A percentile compares a stretch with the other conserved stretches of the same genome.
Evolutionary conservation across 2,797 vertebrate genomes (phyloP).

Genomic region (Rachycentron canadum): DNA sequence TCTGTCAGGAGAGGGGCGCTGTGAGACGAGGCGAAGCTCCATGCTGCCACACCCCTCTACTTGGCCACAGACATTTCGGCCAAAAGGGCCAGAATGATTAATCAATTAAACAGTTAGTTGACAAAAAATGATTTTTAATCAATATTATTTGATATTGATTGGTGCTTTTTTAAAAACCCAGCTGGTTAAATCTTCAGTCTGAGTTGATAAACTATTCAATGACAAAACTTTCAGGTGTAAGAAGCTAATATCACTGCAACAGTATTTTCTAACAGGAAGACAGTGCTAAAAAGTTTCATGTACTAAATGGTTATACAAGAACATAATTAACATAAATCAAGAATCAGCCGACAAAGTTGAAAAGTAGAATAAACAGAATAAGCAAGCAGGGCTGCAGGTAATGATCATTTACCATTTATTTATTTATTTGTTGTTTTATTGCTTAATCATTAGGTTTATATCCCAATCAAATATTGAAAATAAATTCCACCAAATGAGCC

Average conservation of each 20-base stretch:
- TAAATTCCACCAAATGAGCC: background rate
- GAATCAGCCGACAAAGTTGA: background rate
- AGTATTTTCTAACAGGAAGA: background rate
- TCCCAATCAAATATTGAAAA: background rate
- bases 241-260: constrained; percentile 1
- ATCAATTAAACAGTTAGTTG: background rate
- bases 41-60: constrained; percentile 56
- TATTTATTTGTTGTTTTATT: background rate
- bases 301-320: too few species aligned
- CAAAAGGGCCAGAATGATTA: background rate
- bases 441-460: too few species aligned
- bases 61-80: constrained; percentile 35
- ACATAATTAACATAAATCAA: background rate
- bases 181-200: background rate
- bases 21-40: constrained; percentile 35
- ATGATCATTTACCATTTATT: background rate
- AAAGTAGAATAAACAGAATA: background rate
- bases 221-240: background rate
- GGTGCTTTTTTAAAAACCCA: background rate
- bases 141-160: background rate
- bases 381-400: background rate
- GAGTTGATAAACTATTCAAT: background rate
- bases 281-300: background rate
- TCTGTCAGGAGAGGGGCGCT: constrained; percentile 56
- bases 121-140: background rate